Conservation (phyloP, 2,888 invertebrate genomes). For the Catocala nupta region DNA sequence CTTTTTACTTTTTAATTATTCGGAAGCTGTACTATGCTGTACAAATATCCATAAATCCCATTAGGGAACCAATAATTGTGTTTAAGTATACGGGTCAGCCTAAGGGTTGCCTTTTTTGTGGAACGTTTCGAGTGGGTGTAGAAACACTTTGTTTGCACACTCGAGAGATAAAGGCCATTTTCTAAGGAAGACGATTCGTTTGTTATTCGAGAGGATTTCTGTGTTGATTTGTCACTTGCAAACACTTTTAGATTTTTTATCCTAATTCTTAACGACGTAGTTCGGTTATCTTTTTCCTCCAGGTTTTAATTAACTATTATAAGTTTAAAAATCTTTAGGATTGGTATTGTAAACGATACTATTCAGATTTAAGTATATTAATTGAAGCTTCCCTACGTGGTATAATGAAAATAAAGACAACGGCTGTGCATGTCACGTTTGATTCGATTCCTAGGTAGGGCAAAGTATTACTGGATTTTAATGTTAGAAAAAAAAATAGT, state of each 20-base stretch:
- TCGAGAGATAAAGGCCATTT: slow-evolving; percentile 55
- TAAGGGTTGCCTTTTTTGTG: slow-evolving; percentile 63
- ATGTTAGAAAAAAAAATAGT: too few relatives aligned
- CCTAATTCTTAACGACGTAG: background rate
- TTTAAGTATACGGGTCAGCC: slow-evolving; percentile 60
- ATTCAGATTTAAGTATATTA: too few relatives aligned
- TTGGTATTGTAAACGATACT: too few relatives aligned
- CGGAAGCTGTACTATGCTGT: slow-evolving; percentile 39
- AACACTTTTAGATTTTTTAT: slow-evolving; percentile 10
- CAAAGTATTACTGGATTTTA: too few relatives aligned
- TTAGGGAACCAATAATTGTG: slow-evolving; percentile 71
- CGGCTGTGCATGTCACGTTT: too few relatives aligned
- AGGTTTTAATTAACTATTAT: too few relatives aligned
- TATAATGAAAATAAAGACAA: too few relatives aligned
- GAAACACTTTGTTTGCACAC: slow-evolving; percentile 72
- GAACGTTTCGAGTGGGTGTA: slow-evolving; percentile 66
- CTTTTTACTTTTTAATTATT: slow-evolving; percentile 31
- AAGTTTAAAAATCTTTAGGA: too few relatives aligned
- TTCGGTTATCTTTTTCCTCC: too few relatives aligned
- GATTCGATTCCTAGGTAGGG: too few relatives aligned
- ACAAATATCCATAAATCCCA: slow-evolving; percentile 58
- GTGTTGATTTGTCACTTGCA: slow-evolving; percentile 38
- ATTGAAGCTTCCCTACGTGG: too few relatives aligned
- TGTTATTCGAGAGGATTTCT: slow-evolving; percentile 40
- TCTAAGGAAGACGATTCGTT: slow-evolving; percentile 39